phyloP scores from a whole-genome alignment of 2,888 invertebrate species.

The Rhodophaea formosa region DNA sequence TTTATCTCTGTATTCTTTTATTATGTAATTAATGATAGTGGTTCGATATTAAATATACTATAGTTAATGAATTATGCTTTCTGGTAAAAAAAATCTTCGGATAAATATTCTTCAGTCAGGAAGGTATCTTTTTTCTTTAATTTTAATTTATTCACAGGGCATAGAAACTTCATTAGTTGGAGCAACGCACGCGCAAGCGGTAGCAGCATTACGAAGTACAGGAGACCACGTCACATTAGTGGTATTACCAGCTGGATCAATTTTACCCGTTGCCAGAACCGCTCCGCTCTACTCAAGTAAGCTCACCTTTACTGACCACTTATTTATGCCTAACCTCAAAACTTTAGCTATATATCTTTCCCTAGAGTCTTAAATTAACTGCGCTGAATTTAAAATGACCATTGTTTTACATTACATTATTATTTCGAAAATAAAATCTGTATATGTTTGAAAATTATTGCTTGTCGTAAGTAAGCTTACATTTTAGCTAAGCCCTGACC shows the following conservation, averaged over 20 bases:
- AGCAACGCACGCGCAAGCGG: constrained; percentile 75
- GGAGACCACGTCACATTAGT: constrained; percentile 74
- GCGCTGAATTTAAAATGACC: constrained; percentile 11
- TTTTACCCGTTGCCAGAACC: constrained; percentile 65
- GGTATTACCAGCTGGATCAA: constrained; percentile 67
- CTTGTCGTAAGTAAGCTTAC: no score
- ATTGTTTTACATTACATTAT: constrained; percentile 13
- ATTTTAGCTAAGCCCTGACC: no score
- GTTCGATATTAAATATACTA: no score
- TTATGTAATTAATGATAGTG: no score
- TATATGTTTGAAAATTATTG: no score
- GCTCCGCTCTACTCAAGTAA: constrained; percentile 71
- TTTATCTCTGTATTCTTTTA: no score
- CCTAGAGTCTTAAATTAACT: constrained; percentile 16
- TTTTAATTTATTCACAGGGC: constrained; percentile 46
- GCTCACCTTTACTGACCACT: constrained; percentile 33
- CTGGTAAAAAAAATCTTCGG: no score
- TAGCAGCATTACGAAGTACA: constrained; percentile 67
- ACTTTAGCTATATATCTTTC: constrained; percentile 9
- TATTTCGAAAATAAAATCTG: no score
- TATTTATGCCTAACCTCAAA: constrained; percentile 10
- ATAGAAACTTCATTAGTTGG: constrained; percentile 74
- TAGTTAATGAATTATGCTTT: no score
- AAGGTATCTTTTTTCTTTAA: background rate
- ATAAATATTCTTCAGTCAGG: no score